Percentiles rank a stretch among this genome's conserved stretches.
Evolutionary conservation across 2,113 vertebrate genomes (phyloP).

Genomic region (Chelonoidis abingdonii): DNA sequence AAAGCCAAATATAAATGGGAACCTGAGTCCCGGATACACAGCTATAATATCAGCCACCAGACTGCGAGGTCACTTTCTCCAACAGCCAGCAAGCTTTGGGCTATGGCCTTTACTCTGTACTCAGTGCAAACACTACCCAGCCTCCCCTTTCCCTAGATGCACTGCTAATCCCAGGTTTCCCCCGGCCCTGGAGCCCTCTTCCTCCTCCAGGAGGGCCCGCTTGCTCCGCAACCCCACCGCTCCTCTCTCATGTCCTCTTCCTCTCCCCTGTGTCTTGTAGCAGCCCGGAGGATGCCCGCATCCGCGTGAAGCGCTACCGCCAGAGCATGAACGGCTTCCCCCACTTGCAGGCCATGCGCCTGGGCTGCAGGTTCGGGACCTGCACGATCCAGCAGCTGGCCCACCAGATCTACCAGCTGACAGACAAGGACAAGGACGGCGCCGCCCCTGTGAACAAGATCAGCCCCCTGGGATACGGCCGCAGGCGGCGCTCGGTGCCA

Average conservation of each 20-base stretch:
- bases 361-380: conserved; percentile 89
- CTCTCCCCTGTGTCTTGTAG: conserved; percentile 46
- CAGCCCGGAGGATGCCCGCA: conserved; percentile 71
- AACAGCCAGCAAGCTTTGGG: background rate
- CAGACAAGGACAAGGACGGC: conserved; percentile 83
- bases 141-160: background rate
- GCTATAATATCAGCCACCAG: conserved; percentile 18
- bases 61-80: background rate
- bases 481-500: conserved; percentile 85
- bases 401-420: conserved; percentile 87
- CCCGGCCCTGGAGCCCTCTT: background rate
- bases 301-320: conserved; percentile 90
- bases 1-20: conserved; percentile 60
- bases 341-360: conserved; percentile 72
- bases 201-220: background rate
- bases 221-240: background rate
- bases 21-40: background rate
- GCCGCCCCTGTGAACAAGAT: conserved; percentile 87
- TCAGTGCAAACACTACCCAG: too few species aligned
- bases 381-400: conserved; percentile 92
- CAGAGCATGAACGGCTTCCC: conserved; percentile 78
- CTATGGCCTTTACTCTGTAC: background rate
- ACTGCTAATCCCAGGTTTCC: background rate
- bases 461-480: conserved; percentile 90
- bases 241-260: conserved; percentile 8